Conservation (phyloP, 2,888 invertebrate genomes). For the Odontothrips loti region DNA sequence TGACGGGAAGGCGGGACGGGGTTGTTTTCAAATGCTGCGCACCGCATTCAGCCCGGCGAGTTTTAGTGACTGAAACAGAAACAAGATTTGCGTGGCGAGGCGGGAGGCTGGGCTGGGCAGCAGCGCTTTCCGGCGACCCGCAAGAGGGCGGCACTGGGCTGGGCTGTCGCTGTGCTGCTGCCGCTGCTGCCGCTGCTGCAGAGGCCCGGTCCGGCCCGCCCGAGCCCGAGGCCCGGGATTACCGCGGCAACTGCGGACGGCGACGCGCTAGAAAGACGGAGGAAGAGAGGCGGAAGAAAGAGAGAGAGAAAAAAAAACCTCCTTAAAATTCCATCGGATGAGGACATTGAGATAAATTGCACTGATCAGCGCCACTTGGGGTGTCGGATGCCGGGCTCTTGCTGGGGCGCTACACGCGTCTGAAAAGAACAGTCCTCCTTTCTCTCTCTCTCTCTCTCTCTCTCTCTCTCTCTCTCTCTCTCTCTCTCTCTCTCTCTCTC, state of each 20-base stretch:
- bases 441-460: not conserved
- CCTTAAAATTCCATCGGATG: conserved; percentile 20
- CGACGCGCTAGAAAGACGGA: not conserved
- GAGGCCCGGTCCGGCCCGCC: no score
- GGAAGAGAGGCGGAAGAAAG: not conserved
- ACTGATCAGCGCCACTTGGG: not conserved
- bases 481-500: not conserved
- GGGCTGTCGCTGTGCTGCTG: not conserved
- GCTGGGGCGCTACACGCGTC: no score
- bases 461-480: not conserved
- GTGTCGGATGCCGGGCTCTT: not conserved
- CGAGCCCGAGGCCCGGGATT: not conserved
- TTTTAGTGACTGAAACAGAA: conserved; percentile 23
- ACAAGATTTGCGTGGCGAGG: not conserved
- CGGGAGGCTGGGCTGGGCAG: not conserved
- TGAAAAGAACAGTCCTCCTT: not conserved
- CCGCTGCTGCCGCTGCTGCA: not conserved
- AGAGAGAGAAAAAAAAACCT: conserved; percentile 1
- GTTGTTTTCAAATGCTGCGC: conserved; percentile 3
- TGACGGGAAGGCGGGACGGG: not conserved
- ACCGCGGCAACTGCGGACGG: not conserved
- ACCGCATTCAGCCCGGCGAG: conserved; percentile 9
- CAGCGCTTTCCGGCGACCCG: no score
- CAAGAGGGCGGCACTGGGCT: no score
- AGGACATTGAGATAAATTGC: conserved; percentile 23